These are phyloP conservation scores for Pyxicephalus adspersus DNA, from an alignment of 2,113 vertebrate genomes.

Conservation along the genomic window DNA sequence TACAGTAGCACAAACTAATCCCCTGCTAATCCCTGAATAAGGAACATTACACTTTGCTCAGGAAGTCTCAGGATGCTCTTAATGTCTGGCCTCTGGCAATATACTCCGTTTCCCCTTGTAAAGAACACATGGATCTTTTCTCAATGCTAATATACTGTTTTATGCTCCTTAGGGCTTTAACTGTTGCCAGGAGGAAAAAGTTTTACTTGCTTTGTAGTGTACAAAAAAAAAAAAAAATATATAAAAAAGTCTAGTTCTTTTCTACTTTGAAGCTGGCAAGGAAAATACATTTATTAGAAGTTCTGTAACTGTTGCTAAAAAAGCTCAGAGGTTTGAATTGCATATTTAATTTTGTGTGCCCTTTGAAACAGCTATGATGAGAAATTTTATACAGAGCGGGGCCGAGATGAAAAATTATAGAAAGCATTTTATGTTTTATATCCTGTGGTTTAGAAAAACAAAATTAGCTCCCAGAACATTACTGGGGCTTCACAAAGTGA, in stretches of 20 bases:
- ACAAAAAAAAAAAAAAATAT: not conserved
- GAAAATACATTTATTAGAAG: not conserved
- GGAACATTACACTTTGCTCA: not conserved
- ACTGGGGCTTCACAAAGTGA: too few relatives aligned
- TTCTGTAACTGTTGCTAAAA: not conserved
- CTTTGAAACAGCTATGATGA: not conserved
- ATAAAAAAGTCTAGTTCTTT: not conserved
- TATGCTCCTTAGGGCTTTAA: slow-evolving; percentile 5
- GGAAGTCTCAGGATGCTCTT: not conserved
- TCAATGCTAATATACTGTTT: not conserved
- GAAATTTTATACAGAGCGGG: too few relatives aligned
- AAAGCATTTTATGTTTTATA: too few relatives aligned
- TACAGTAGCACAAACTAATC: slow-evolving; percentile 19
- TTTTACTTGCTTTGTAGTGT: slow-evolving; percentile 9
- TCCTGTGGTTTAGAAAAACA: too few relatives aligned
- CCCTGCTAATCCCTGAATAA: slow-evolving; percentile 9
- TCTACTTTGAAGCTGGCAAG: slow-evolving; percentile 16
- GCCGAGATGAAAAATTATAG: too few relatives aligned
- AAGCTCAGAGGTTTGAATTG: not conserved
- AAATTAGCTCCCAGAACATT: too few relatives aligned
- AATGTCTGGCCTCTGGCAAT: slow-evolving; percentile 28
- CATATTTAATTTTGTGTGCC: not conserved
- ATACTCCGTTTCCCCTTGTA: not conserved
- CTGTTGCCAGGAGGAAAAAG: slow-evolving; percentile 12
- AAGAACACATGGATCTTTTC: slow-evolving; percentile 17